Base-by-base conservation (phyloP, 53 echinoderm and acorn worm species). In the Henricia sp. region DNA sequence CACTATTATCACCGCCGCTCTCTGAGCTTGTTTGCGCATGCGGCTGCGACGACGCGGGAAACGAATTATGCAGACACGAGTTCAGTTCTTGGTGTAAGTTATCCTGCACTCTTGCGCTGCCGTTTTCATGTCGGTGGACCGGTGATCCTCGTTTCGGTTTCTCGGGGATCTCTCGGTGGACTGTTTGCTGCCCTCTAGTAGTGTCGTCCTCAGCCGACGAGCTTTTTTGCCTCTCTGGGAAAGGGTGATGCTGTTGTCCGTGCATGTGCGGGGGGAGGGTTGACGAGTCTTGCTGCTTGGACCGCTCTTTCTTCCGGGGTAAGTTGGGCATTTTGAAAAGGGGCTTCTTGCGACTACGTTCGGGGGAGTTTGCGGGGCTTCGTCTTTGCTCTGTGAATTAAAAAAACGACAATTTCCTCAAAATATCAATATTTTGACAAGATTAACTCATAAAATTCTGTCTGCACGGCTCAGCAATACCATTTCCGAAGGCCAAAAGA, bases 51-150 rank as follows among this genome's bases (percentile, higher is more conserved):
- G 62, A 55, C 17, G 55, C 11, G 25, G 62, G 23, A 4, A 55
- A 44, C 12, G 70, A 70, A 33, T 87, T 89, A 65, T 74, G 82
- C 67, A 90, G 78, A 29, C 87, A 85, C 32, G 90, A 86, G 52
- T 93, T 95, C 24, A 96, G 50, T 60, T 96, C 93, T 29, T 93
- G 93, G 43, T 87, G 84, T 14, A 91, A 26, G 20, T 86, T 72
- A 52, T 95, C 88, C 33, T 70, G 70, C 58, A 86, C 39, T 56
- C 87, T 77, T 14, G 65, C 43, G 1, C 67, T 74, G 16, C 95
- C 95, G 38, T 95, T 95, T 75, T 95, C 92, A 53, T 90, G 91
- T 53, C 88, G 57, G 48, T 91, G 91, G n/a, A 76, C 20, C 36
- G 92, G 86, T 2, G 95, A 90, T 50, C 76, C 82, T 16, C 85